Evolutionary conservation across 2,888 invertebrate genomes (phyloP).

Genomic region (Drosophila borealis): DNA sequence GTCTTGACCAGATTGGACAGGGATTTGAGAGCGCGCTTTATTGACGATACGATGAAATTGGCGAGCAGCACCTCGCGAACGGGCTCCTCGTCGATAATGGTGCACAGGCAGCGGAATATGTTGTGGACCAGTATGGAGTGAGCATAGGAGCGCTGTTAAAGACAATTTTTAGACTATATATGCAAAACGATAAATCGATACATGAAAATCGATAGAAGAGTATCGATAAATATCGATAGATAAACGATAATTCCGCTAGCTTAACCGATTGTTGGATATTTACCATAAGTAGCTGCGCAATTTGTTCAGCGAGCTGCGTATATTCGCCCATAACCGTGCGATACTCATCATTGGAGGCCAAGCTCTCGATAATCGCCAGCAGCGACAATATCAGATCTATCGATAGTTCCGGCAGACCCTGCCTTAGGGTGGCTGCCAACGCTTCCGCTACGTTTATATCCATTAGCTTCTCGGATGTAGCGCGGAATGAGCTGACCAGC

Average conservation of each 20-base stretch:
- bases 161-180: neutral
- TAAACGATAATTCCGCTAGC: neutral
- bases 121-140: constrained; percentile 75
- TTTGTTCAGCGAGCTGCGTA: constrained; percentile 47
- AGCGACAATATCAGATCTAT: constrained; percentile 72
- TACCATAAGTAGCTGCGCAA: constrained; percentile 75
- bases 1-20: constrained; percentile 77
- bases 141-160: constrained; percentile 57
- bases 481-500: constrained; percentile 58
- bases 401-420: constrained; percentile 61
- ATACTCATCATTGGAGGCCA: constrained; percentile 73
- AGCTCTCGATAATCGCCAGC: constrained; percentile 69
- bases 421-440: constrained; percentile 57
- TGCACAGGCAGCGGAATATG: constrained; percentile 81
- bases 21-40: constrained; percentile 77
- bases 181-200: neutral
- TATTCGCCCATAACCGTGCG: constrained; percentile 51
- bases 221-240: neutral
- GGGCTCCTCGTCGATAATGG: constrained; percentile 68
- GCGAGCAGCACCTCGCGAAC: constrained; percentile 62
- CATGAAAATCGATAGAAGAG: neutral
- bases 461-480: constrained; percentile 54
- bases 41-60: constrained; percentile 65
- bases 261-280: neutral
- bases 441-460: constrained; percentile 39